phyloP scores from a whole-genome alignment of 2,888 invertebrate genomes.

The Dione vanillae region DNA sequence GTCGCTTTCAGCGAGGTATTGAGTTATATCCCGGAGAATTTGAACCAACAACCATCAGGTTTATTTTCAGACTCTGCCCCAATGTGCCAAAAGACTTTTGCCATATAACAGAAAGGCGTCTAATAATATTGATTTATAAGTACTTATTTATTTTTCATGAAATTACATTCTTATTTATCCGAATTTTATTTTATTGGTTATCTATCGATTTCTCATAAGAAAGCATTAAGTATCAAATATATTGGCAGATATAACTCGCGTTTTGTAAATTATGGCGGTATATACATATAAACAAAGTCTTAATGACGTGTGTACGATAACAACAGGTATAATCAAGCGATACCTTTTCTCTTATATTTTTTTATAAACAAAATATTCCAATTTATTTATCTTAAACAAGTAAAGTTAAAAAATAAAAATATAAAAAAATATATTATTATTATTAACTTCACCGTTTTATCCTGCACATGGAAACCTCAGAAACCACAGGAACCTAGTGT shows the following conservation, averaged over 20 bases:
- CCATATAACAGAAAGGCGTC: too few species aligned
- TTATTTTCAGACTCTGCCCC: too few species aligned
- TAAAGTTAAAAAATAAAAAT: neutral
- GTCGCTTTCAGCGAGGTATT: too few species aligned
- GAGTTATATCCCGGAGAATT: too few species aligned
- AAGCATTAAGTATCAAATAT: constrained; percentile 10
- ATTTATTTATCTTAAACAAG: neutral
- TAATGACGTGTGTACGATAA: constrained; percentile 3
- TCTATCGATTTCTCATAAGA: neutral
- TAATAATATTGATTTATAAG: too few species aligned
- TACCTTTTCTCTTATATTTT: neutral
- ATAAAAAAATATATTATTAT: too few species aligned
- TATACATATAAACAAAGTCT: neutral
- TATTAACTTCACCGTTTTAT: too few species aligned
- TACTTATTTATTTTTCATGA: too few species aligned
- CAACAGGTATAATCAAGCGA: neutral
- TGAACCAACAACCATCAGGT: too few species aligned
- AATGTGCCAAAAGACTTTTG: too few species aligned
- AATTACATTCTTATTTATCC: neutral
- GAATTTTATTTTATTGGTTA: neutral
- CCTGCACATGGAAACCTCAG: neutral
- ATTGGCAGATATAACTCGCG: neutral
- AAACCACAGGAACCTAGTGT: neutral
- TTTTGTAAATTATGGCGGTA: too few species aligned
- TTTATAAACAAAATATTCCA: too few species aligned